A percentile compares a stretch with the other conserved stretches of the same genome.
Evolutionary conservation across 2,113 vertebrate genomes (phyloP).

Genomic region (Peromyscus leucopus): DNA sequence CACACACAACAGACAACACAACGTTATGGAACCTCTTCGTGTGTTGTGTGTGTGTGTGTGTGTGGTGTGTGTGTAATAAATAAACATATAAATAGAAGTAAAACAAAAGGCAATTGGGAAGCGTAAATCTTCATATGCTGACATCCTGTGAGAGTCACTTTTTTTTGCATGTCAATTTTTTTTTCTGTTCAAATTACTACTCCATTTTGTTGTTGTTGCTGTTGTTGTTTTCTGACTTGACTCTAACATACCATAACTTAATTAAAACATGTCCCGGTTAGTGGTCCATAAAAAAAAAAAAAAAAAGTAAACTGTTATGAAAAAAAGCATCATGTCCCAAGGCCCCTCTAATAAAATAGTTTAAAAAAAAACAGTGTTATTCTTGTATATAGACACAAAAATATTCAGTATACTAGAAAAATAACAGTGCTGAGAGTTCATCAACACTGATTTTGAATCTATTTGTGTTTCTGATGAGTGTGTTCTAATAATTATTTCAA

Average conservation of each 20-base stretch:
- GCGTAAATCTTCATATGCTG: neutral
- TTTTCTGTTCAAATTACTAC: neutral
- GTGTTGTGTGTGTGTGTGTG: neutral
- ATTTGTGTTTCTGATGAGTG: too few relatives aligned
- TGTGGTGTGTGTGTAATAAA: neutral
- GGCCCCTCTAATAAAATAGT: too few relatives aligned
- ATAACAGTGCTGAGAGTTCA: too few relatives aligned
- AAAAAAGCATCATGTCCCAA: too few relatives aligned
- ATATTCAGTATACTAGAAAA: too few relatives aligned
- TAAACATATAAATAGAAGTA: neutral
- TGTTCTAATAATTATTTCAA: neutral
- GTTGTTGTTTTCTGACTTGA: slow-evolving; percentile 4
- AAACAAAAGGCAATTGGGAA: neutral
- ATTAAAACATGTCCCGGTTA: neutral
- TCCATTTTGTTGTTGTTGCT: neutral
- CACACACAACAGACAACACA: too few relatives aligned
- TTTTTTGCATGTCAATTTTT: neutral
- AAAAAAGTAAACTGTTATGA: too few relatives aligned
- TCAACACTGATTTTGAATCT: too few relatives aligned
- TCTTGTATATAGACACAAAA: too few relatives aligned
- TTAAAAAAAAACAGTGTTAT: too few relatives aligned
- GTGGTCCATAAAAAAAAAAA: neutral
- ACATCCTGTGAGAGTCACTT: neutral
- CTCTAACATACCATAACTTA: neutral
- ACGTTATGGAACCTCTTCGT: neutral